Conservation (phyloP, 2,888 invertebrate genomes). For the Drosophila trichaetosa region DNA sequence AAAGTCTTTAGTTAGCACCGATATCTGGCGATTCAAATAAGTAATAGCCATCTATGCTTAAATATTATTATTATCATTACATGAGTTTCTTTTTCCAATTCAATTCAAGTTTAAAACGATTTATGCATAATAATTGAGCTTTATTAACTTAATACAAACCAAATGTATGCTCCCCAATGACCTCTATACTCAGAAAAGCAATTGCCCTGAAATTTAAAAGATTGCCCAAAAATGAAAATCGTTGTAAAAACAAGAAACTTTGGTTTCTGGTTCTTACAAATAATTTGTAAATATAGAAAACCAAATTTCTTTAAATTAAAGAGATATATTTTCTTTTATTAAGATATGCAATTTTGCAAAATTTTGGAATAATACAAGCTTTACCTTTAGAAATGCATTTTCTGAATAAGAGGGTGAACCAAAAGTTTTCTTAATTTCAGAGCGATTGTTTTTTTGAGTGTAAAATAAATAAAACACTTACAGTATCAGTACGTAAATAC, state of each 20-base stretch:
- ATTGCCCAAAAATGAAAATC: background rate
- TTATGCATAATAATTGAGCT: too few species aligned
- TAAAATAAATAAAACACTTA: background rate
- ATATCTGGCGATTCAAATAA: background rate
- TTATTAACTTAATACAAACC: background rate
- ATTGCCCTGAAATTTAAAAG: background rate
- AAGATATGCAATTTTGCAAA: background rate
- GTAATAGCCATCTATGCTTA: background rate
- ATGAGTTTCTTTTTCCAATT: background rate
- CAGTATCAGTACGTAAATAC: background rate
- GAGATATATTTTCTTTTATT: background rate
- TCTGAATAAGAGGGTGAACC: background rate
- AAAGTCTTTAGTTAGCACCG: background rate
- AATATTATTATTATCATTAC: background rate
- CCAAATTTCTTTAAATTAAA: background rate
- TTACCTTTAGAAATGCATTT: background rate
- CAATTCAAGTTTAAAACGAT: background rate
- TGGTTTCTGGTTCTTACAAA: too few species aligned
- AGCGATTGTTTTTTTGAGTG: background rate
- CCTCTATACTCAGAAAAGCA: background rate
- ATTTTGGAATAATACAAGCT: background rate
- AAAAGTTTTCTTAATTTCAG: background rate
- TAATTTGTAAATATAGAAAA: background rate
- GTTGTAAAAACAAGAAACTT: too few species aligned
- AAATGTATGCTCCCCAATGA: background rate